A percentile compares a stretch with the other conserved stretches of the same genome.
Conservation (phyloP, 2,797 vertebrate species). For the Brotula barbata region DNA sequence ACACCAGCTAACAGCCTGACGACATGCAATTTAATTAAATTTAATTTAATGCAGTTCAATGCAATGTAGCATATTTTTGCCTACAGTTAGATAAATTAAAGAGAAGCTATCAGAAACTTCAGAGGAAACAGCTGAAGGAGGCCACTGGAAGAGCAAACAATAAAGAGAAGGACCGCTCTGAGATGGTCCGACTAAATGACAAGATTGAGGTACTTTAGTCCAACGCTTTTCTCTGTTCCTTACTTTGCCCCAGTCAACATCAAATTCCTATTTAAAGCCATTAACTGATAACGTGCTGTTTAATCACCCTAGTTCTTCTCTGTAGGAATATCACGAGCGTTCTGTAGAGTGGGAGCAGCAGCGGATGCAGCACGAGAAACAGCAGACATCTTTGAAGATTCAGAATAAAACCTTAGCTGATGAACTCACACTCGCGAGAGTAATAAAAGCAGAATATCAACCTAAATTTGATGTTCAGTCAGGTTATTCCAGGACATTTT, state of each 20-base stretch:
- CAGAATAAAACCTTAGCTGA: slow-evolving; percentile 87
- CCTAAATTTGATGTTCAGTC: not conserved
- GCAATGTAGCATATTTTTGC: too few relatives aligned
- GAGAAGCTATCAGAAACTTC: slow-evolving; percentile 91
- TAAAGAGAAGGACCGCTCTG: slow-evolving; percentile 75
- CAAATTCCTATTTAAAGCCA: not conserved
- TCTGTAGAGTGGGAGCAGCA: slow-evolving; percentile 90
- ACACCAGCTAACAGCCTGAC: too few relatives aligned
- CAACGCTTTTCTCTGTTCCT: not conserved
- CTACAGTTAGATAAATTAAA: slow-evolving; percentile 87
- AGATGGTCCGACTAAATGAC: slow-evolving; percentile 78
- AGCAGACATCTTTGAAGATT: slow-evolving; percentile 83
- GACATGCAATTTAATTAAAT: too few relatives aligned
- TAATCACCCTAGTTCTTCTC: not conserved
- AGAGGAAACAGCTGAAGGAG: slow-evolving; percentile 85
- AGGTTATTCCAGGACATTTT: not conserved
- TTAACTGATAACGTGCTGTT: slow-evolving; percentile 17
- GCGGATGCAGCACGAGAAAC: slow-evolving; percentile 84
- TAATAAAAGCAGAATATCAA: slow-evolving; percentile 54
- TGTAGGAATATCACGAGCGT: slow-evolving; percentile 84
- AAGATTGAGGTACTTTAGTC: slow-evolving; percentile 83
- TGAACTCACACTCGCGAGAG: slow-evolving; percentile 84
- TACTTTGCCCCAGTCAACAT: not conserved
- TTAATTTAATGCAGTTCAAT: too few relatives aligned
- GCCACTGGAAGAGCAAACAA: slow-evolving; percentile 68